Conservation (phyloP, 2,888 invertebrate species). For the Macrophya alboannulata region DNA sequence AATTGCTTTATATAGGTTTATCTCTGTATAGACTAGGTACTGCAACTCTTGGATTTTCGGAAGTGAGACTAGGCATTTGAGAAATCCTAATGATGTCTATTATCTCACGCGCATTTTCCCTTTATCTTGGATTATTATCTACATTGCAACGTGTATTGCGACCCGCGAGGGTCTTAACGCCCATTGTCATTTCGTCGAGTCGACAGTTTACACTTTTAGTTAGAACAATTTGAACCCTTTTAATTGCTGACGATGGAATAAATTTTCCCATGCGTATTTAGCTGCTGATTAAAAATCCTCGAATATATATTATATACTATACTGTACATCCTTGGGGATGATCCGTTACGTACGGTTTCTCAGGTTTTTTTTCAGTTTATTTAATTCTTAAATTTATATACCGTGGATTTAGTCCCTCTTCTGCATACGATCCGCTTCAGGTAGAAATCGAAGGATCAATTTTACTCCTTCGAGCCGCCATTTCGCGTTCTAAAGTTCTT, state of each 20-base stretch:
- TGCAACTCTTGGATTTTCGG: neutral
- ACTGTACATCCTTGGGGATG: neutral
- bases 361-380: neutral
- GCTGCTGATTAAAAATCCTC: neutral
- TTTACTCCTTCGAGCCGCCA: neutral
- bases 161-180: neutral
- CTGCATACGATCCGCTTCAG: neutral
- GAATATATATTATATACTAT: neutral
- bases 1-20: neutral
- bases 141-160: neutral
- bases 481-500: constrained; percentile 13
- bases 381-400: neutral
- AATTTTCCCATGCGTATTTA: neutral
- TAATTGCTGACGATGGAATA: neutral
- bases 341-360: neutral
- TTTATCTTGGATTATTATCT: constrained; percentile 3
- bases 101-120: neutral
- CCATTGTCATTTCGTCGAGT: constrained; percentile 23
- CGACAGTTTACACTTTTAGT: constrained; percentile 21
- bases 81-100: neutral
- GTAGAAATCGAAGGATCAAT: neutral
- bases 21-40: neutral
- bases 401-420: neutral
- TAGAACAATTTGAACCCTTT: constrained; percentile 26
- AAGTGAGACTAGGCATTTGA: constrained; percentile 22